These are phyloP conservation scores for Tethea ocularis DNA, from an alignment of 2,888 invertebrate species.

Conservation along the genomic window DNA sequence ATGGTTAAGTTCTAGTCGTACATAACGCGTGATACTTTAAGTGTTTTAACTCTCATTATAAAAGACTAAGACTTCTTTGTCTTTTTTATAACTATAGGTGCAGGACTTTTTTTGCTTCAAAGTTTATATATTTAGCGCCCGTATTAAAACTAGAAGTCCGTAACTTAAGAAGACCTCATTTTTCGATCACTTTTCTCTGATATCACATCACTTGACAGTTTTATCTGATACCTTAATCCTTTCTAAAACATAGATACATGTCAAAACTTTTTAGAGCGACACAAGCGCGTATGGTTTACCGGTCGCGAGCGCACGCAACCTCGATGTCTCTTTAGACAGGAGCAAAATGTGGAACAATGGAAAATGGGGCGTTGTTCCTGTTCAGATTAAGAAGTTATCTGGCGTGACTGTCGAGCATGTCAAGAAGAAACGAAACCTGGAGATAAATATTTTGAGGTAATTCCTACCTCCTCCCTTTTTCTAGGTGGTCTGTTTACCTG, in stretches of 20 bases:
- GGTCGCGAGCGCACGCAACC: slow-evolving; percentile 64
- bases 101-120: background rate
- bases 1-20: background rate
- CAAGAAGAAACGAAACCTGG: slow-evolving; percentile 62
- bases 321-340: slow-evolving; percentile 60
- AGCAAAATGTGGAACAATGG: slow-evolving; percentile 62
- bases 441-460: slow-evolving; percentile 75
- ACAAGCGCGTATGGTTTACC: slow-evolving; percentile 70
- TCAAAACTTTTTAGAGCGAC: slow-evolving; percentile 60
- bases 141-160: background rate
- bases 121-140: background rate
- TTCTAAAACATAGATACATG: slow-evolving; percentile 1
- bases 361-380: slow-evolving; percentile 72
- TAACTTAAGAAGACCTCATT: background rate
- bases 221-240: background rate
- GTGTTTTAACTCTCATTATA: background rate
- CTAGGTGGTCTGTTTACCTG: background rate
- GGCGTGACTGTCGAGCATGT: slow-evolving; percentile 65
- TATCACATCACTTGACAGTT: background rate
- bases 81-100: background rate
- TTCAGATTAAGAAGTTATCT: slow-evolving; percentile 64
- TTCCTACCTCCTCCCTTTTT: background rate
- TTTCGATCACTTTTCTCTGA: background rate
- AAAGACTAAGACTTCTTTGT: background rate
- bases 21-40: background rate